Evolutionary conservation across 2,113 vertebrate species (phyloP).

Genomic region (Megalops atlanticus): DNA sequence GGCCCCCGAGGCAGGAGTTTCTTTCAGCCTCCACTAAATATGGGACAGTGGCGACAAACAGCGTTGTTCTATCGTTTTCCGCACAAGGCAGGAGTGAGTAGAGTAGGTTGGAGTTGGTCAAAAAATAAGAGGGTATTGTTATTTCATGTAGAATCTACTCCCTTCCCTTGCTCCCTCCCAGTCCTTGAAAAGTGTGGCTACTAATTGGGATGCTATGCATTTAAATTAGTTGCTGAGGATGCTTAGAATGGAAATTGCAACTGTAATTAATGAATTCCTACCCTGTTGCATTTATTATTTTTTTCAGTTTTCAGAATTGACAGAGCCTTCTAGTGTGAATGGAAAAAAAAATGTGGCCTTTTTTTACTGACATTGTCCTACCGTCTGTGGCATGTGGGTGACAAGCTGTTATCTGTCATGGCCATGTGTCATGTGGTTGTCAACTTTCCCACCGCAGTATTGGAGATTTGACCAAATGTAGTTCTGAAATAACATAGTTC

Average conservation of each 20-base stretch:
- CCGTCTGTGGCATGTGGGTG: background rate
- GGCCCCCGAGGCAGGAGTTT: background rate
- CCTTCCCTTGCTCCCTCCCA: background rate
- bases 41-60: background rate
- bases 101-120: background rate
- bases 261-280: background rate
- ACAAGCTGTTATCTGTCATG: background rate
- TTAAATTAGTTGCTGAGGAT: background rate
- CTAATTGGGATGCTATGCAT: background rate
- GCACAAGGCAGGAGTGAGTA: background rate
- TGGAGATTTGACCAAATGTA: too few species aligned
- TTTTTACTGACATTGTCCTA: background rate
- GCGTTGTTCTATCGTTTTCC: background rate
- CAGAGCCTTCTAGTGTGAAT: too few species aligned
- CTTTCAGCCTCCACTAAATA: background rate
- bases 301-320: too few species aligned
- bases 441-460: too few species aligned
- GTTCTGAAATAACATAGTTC: too few species aligned
- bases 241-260: background rate
- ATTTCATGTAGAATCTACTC: background rate
- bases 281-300: background rate
- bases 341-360: background rate
- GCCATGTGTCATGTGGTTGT: background rate
- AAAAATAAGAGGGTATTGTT: background rate
- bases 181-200: background rate